A percentile compares a stretch with the other conserved stretches of the same genome.
phyloP scores from a whole-genome alignment of 1,140 invertebrate genomes.

The Cyphomyrmex costatus region DNA sequence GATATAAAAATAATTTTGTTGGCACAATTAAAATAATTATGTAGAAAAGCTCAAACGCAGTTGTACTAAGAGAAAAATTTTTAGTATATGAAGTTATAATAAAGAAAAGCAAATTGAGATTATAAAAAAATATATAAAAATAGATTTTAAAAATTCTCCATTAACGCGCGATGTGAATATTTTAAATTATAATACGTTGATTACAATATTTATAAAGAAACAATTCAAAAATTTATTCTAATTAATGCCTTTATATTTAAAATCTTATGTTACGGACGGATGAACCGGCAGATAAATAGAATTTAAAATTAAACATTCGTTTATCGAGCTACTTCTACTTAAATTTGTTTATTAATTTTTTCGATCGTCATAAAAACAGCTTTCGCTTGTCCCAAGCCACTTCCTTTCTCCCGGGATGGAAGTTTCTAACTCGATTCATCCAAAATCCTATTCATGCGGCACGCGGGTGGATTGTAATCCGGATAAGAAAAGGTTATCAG shows the following conservation, averaged over 20 bases:
- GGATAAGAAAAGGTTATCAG: slow-evolving; percentile 63
- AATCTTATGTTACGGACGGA: not conserved
- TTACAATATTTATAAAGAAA: slow-evolving; percentile 13
- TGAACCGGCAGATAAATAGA: not conserved
- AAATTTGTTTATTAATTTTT: slow-evolving; percentile 33
- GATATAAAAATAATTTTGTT: no score
- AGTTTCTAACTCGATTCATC: slow-evolving; percentile 61
- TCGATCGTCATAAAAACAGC: slow-evolving; percentile 9
- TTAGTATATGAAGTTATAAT: no score
- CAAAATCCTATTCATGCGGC: slow-evolving; percentile 60
- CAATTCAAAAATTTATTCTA: not conserved
- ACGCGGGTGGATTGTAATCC: slow-evolving; percentile 58
- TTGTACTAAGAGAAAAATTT: no score
- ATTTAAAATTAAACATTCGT: slow-evolving; percentile 33
- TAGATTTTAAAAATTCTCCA: not conserved
- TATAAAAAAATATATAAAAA: not conserved
- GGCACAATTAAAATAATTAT: no score
- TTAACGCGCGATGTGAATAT: not conserved
- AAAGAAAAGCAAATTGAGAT: not conserved
- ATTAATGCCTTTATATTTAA: not conserved
- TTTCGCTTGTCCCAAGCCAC: slow-evolving; percentile 19
- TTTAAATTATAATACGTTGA: not conserved
- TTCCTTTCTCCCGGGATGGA: not conserved
- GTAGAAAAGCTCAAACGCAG: no score
- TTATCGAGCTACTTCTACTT: slow-evolving; percentile 1